Base-by-base conservation (phyloP, 2,797 vertebrate species). In the Hephaestus fuliginosus region DNA sequence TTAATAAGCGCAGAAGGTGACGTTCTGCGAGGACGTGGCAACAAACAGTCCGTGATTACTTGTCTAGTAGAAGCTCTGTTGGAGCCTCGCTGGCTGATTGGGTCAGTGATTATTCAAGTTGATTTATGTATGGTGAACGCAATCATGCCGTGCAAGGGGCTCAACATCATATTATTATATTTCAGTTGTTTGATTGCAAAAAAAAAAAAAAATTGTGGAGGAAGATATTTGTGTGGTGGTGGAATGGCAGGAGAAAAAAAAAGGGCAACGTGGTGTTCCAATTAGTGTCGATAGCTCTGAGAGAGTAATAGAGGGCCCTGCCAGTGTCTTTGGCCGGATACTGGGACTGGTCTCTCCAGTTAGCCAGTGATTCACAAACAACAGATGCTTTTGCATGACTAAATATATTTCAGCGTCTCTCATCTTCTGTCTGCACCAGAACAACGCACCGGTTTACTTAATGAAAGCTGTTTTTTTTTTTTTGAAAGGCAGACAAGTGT, bases 101-200 rank as follows among this genome's bases (percentile, higher is more conserved):
- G 80, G 56, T 84, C 79, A 82, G 78, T 73, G 77, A 86, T 86
- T 86, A 80, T 84, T 89, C 72, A 76, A 61, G 62, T 64, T 81
- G 78, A 81, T 84, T 82, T 80, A 81, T 86, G 66, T 70, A 51
- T 36, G 70, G 68, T 57, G 79, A 63, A 12, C 60, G 78, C 71
- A 86, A 83, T 86, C 82, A 89, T 46, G 58, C 60, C 55, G 65
- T 63, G 56, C 73, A 8, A 51, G 39, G 49, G 52, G 61, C 74
- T 65, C 56, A 9, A 25, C 30, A 33, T 33, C 30, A 33, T 33
- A 33, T 33, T 65, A 60, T 69, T 80, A 62, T 75, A 75, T 84
- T 86, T 87, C 44, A 83, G 71, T 46, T 39, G 75, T 83, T 84
- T 86, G 60, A 77, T 82, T 79, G 69, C 78, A 74, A 62, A 63